Evolutionary conservation across 2,888 invertebrate genomes (phyloP).

Genomic region (Xestoiulus laeticollis): DNA sequence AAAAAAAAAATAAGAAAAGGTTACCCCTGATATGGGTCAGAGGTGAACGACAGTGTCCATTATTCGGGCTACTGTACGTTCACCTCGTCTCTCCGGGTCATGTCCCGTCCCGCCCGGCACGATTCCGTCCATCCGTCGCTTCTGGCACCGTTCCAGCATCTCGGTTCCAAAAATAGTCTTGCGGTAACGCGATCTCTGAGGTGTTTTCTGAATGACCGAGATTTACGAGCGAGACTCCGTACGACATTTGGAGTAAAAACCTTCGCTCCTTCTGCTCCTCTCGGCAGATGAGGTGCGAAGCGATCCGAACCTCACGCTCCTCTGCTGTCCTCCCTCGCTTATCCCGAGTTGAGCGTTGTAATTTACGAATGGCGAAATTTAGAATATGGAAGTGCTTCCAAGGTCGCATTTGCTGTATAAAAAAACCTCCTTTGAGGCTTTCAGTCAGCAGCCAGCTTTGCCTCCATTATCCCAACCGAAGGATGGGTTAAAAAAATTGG

Average conservation of each 20-base stretch:
- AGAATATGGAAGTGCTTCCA: background rate
- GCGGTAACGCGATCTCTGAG: background rate
- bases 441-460: background rate
- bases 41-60: background rate
- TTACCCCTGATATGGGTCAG: background rate
- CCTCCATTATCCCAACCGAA: background rate
- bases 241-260: background rate
- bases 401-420: background rate
- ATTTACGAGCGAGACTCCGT: background rate
- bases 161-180: slow-evolving; percentile 44
- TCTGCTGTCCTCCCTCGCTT: background rate
- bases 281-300: background rate
- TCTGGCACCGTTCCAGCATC: background rate
- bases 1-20: slow-evolving; percentile 19
- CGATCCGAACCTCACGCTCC: too few species aligned
- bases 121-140: background rate
- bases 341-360: background rate
- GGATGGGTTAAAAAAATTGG: background rate
- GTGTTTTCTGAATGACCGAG: background rate
- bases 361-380: background rate
- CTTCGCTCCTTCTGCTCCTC: background rate
- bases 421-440: background rate
- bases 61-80: background rate
- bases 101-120: background rate
- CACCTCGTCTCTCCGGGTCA: background rate